Conservation (phyloP, 2,888 invertebrate genomes). For the Leptopilina syphax region DNA sequence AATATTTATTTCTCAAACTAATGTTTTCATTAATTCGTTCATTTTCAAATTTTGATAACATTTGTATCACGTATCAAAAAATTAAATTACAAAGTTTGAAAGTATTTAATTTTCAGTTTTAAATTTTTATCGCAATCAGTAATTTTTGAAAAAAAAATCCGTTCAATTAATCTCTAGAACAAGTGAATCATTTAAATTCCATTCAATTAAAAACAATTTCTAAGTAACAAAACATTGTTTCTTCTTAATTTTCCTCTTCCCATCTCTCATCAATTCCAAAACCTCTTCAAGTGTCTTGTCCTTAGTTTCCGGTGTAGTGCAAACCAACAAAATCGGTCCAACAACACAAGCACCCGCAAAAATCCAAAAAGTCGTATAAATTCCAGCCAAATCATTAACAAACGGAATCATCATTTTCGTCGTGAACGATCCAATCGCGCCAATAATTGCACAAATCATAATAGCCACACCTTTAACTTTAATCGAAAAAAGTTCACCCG, state of each 20-base stretch:
- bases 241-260: not conserved
- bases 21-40: no score
- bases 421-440: constrained; percentile 80
- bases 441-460: constrained; percentile 81
- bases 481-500: constrained; percentile 82
- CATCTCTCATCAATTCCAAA: not conserved
- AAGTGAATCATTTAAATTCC: not conserved
- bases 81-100: no score
- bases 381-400: constrained; percentile 79
- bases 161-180: not conserved
- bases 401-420: constrained; percentile 81
- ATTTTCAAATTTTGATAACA: no score
- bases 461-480: constrained; percentile 83
- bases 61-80: no score
- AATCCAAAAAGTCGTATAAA: constrained; percentile 80
- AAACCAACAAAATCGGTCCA: not conserved
- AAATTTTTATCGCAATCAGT: no score
- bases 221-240: no score
- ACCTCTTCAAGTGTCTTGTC: not conserved
- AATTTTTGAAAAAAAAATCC: not conserved
- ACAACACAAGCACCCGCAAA: constrained; percentile 70
- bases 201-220: no score
- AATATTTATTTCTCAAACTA: no score
- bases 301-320: not conserved
- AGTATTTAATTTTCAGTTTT: no score